Evolutionary conservation across 2,797 vertebrate species (phyloP), one percentile per base, ranked within the genome.

Genomic region (Decapterus maruadsi): DNA sequence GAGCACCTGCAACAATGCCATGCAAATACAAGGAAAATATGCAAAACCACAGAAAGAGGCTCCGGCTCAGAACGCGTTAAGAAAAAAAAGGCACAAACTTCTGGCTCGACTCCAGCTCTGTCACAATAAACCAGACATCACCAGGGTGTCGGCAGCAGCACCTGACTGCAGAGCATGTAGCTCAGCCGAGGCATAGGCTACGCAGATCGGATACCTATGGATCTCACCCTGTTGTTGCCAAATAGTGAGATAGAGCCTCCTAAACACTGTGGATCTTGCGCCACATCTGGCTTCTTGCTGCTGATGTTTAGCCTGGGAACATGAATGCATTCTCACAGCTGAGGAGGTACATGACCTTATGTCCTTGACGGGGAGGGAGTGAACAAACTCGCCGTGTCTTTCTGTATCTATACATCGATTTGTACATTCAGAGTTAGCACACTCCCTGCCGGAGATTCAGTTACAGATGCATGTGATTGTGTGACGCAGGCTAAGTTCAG

Each of bases 351-450:
- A 20, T 38, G 51, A 61, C 73, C 40, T 63, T 19, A 12, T 63
- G 74, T 61, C 84, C 66, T 82, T 71, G 57, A 69, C 22, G 0
- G 34, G 34, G 6, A 38, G 34, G 6, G 38, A 80, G 65, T 31
- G 20, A 77, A 59, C 78, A 68, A 45, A 34, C 48, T 36, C 19
- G 58, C 36, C 68, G 1, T n/a, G 38, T 45, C 40, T 68, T 60
- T 31, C 20, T 20, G 34, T 36, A 36, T 36, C 1, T 51, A 46
- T 22, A 48, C 53, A 61, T 26, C 1, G 17, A 72, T 66, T 20
- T 16, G 38, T 34, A 34, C 58, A 64, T 2, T 63, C 26, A 60
- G 22, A 72, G 16, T 10, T 26, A 26, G 26, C 26, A 14, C 36
- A 56, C 53, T n/a, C 31, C 26, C 10, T 8, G 9, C 26, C 45